Percentiles rank a stretch among this genome's conserved stretches.
phyloP scores from a whole-genome alignment of 1,140 invertebrate species.

The Bombus sibiricus region DNA sequence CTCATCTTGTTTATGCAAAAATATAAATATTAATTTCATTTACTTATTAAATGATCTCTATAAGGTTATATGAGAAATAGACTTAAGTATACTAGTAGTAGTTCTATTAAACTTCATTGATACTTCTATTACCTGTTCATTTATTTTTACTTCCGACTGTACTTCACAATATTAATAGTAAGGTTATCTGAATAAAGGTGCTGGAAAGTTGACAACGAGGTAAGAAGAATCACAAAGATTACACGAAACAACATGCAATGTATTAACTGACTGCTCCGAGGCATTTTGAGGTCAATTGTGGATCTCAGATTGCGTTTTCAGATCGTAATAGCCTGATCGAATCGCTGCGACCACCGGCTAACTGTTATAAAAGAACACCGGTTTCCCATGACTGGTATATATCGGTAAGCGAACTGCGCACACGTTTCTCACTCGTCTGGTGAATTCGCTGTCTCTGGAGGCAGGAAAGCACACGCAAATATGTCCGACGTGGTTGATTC shows the following conservation, averaged over 20 bases:
- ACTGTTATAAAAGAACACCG: slow-evolving; percentile 69
- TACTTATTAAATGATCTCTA: no score
- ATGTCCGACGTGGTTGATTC: background rate
- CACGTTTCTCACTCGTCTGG: background rate
- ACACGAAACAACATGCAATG: slow-evolving; percentile 45
- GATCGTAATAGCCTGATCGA: slow-evolving; percentile 67
- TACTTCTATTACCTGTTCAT: no score
- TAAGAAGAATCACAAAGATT: background rate
- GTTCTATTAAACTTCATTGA: no score
- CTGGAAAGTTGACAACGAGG: background rate
- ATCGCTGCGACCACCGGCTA: slow-evolving; percentile 72
- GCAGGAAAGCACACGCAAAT: background rate
- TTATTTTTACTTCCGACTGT: no score
- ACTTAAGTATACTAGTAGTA: no score
- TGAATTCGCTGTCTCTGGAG: background rate
- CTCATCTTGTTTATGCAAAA: no score
- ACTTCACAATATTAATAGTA: no score
- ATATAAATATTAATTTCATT: no score
- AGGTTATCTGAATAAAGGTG: background rate
- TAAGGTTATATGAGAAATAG: no score
- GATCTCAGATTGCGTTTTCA: slow-evolving; percentile 56
- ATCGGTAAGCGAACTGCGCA: slow-evolving; percentile 6
- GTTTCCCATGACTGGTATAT: slow-evolving; percentile 12
- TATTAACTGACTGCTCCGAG: slow-evolving; percentile 74
- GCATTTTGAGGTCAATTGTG: slow-evolving; percentile 72